Evolutionary conservation across 2,113 vertebrate genomes (phyloP).

Genomic region (Microtus montanus): DNA sequence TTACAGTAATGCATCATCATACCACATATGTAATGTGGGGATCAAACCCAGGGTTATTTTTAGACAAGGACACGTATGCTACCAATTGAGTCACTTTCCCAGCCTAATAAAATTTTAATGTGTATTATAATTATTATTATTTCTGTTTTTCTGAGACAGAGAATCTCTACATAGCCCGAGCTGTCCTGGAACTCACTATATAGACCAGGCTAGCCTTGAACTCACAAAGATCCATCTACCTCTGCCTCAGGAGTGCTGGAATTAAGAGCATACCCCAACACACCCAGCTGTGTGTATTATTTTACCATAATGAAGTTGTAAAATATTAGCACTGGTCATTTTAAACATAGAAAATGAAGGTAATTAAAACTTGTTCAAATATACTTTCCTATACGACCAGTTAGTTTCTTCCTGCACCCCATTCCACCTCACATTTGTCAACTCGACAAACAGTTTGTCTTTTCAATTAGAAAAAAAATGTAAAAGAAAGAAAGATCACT

Average conservation of each 20-base stretch:
- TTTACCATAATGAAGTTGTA: slow-evolving; percentile 34
- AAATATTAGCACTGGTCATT: slow-evolving; percentile 39
- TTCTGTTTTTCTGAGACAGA: background rate
- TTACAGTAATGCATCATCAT: background rate
- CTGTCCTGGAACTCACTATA: background rate
- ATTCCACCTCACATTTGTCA: background rate
- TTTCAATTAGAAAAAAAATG: slow-evolving; percentile 27
- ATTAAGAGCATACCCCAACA: background rate
- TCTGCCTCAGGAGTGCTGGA: background rate
- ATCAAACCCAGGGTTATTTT: background rate
- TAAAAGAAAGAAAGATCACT: background rate
- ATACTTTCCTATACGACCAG: slow-evolving; percentile 18
- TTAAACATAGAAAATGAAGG: background rate
- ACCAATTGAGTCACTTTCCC: background rate
- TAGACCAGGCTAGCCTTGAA: background rate
- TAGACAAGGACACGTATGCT: background rate
- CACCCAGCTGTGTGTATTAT: background rate
- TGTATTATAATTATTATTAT: background rate
- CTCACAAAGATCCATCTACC: too few relatives aligned
- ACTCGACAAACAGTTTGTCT: slow-evolving; percentile 13
- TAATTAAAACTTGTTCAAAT: background rate
- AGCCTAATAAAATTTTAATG: background rate
- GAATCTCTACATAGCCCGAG: background rate
- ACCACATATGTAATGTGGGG: background rate
- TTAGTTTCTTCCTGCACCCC: background rate